phyloP scores from a whole-genome alignment of 2,113 vertebrate genomes.

The Montifringilla adamsi region DNA sequence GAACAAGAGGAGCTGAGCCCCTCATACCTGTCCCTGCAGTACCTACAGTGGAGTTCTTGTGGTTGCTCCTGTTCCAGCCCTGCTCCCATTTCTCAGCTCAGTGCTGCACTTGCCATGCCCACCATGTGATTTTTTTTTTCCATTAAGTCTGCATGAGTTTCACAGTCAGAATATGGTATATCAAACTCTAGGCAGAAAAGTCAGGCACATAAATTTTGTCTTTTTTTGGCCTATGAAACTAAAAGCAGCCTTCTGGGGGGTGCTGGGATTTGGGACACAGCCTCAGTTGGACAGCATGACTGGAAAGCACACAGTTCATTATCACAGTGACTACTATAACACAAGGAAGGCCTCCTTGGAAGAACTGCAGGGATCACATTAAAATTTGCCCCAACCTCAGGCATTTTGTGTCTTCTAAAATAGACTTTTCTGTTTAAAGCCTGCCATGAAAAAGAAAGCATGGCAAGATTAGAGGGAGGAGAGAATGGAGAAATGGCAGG shows the following conservation, averaged over 20 bases:
- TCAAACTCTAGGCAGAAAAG: background rate
- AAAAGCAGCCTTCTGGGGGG: background rate
- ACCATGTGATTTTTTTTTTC: accelerated
- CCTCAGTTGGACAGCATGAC: background rate
- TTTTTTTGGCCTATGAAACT: background rate
- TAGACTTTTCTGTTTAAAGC: background rate
- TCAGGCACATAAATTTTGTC: background rate
- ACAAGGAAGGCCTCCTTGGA: background rate
- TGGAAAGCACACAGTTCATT: background rate
- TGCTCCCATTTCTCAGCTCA: background rate
- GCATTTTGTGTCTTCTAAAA: background rate
- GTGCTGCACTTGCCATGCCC: background rate
- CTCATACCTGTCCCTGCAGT: background rate
- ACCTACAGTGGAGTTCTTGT: background rate
- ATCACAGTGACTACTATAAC: accelerated
- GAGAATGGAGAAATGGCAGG: background rate
- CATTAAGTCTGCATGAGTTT: background rate
- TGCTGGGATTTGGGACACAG: background rate
- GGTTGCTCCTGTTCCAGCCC: background rate
- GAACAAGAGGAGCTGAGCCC: background rate
- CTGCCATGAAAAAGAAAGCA: background rate
- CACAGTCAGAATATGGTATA: background rate
- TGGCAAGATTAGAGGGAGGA: background rate
- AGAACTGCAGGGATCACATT: background rate
- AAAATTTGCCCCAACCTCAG: background rate